Base-by-base conservation (phyloP, 2,797 vertebrate genomes). In the Galagoides demidoff region DNA sequence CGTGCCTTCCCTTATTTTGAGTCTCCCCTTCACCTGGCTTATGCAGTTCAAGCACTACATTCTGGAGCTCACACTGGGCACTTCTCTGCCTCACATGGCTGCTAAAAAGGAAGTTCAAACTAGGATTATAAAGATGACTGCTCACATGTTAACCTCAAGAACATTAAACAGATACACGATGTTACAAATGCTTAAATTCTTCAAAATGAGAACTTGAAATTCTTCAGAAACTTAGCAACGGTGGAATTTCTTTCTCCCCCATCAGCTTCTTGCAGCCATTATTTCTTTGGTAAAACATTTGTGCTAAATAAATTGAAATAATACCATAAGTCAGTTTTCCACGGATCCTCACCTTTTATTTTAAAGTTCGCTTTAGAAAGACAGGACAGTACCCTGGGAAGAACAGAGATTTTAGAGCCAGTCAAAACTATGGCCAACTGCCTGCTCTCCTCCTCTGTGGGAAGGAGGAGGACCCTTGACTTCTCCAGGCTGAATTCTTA, bases 361-460 rank as follows among this genome's bases (percentile, higher is more conserved):
- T 96, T 74, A 95, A 92, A 79, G 93, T 37, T 92, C 64, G 52
- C 39, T 90, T 77, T 87, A 90, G 59, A 61, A 93, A 95, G 68
- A 70, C 25, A 92, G 37, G 27, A 76, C 95, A 78, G 71, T 82
- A 81, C 14, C 84, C 27, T 63, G 68, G 23, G 34, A 91, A 93
- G 9, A 90, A 73, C 29, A 61, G 4, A 34, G 31, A 16, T 57
- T 95, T 85, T 59, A 22, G 34, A 93, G 29, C n/a, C 34, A 92
- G 57, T 61, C 90, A 79, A 92, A 79, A 17, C 23, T 90, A 39
- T 31, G 66, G n/a, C 83, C 70, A 86, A 66, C n/a, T 93, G 49
- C 16, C 19, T 85, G 45, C 10, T 90, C 34, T 25, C 29, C 37
- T 71, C 29, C 89, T 23, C 31, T 85, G 84, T 90, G 57, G 23